Evolutionary conservation across 2,113 vertebrate genomes (phyloP).

Genomic region (Dasyurus viverrinus): DNA sequence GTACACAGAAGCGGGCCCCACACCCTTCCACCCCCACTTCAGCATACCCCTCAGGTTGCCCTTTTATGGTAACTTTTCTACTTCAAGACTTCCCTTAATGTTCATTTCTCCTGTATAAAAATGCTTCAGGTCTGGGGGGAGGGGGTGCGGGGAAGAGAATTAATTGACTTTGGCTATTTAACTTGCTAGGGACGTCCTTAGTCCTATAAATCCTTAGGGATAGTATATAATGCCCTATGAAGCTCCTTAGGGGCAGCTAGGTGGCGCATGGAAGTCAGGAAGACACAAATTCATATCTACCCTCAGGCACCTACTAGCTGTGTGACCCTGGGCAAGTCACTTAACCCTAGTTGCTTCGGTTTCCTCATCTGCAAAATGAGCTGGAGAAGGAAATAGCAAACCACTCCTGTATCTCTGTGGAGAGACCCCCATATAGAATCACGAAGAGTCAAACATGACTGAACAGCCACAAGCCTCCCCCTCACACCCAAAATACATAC

Average conservation of each 20-base stretch:
- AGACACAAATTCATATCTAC: neutral
- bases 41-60: neutral
- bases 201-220: neutral
- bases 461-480: neutral
- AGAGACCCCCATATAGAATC: neutral
- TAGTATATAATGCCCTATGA: neutral
- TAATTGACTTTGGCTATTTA: neutral
- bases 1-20: neutral
- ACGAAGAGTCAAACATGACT: neutral
- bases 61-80: neutral
- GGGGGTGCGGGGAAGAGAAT: no score
- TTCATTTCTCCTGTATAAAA: neutral
- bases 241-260: neutral
- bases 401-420: neutral
- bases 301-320: neutral
- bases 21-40: neutral
- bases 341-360: neutral
- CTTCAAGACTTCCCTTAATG: neutral
- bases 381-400: neutral
- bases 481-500: neutral
- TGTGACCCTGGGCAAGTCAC: neutral
- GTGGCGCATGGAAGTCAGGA: neutral
- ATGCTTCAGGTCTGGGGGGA: neutral
- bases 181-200: neutral
- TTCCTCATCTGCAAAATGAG: neutral